Evolutionary conservation across 2,113 vertebrate species (phyloP).

Genomic region (Leptocoma aspasia): DNA sequence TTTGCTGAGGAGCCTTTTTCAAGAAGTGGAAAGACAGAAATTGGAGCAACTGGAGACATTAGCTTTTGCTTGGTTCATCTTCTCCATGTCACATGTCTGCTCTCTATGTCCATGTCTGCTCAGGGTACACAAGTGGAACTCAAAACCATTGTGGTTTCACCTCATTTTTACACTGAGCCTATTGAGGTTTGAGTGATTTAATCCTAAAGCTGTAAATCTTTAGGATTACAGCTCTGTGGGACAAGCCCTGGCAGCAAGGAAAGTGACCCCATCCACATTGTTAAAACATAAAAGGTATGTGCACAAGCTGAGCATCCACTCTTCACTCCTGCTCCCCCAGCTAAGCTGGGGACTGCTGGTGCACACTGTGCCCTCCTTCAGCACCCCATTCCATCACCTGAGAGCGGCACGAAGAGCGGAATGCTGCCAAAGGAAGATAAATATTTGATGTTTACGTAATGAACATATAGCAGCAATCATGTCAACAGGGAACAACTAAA

Average conservation of each 20-base stretch:
- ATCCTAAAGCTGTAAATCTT: slow-evolving; percentile 48
- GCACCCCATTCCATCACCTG: slow-evolving; percentile 22
- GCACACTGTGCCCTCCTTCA: slow-evolving; percentile 1
- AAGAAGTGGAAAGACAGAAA: not conserved
- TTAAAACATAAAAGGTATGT: not conserved
- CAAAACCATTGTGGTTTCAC: too few relatives aligned
- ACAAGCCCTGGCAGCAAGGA: not conserved
- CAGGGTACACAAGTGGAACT: not conserved
- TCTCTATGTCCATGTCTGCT: too few relatives aligned
- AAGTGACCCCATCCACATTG: not conserved
- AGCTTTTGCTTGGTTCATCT: not conserved
- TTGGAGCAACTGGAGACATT: not conserved
- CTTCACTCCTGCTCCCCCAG: not conserved
- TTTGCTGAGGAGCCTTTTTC: not conserved
- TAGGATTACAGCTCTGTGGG: too few relatives aligned
- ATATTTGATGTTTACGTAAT: slow-evolving; percentile 63
- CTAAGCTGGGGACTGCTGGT: not conserved
- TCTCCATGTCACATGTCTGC: not conserved
- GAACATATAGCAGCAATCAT: slow-evolving; percentile 2
- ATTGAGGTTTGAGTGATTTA: slow-evolving; percentile 38
- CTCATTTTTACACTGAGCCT: too few relatives aligned
- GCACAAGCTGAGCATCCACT: not conserved
- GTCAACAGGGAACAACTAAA: slow-evolving; percentile 44
- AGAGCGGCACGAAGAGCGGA: not conserved
- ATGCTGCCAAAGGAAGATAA: slow-evolving; percentile 42